Evolutionary conservation across 1,140 invertebrate species (phyloP).

Genomic region (Drosophila melanica): DNA sequence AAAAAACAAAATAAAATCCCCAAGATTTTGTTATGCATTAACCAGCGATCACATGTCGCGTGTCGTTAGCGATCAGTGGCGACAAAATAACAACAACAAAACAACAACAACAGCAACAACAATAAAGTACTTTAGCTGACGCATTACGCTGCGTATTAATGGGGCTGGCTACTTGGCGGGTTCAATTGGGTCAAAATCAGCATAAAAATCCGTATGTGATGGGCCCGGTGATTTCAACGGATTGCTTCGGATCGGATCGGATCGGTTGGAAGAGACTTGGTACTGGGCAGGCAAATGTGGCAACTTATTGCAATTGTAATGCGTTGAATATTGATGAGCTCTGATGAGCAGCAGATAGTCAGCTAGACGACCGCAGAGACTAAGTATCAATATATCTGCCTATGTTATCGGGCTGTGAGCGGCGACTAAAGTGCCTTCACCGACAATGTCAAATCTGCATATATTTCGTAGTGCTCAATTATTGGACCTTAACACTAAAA

Average conservation of each 20-base stretch:
- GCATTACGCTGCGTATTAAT: slow-evolving; percentile 56
- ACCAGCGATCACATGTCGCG: slow-evolving; percentile 29
- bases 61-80: slow-evolving; percentile 18
- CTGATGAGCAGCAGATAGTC: slow-evolving; percentile 18
- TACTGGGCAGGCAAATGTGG: slow-evolving; percentile 39
- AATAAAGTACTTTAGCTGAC: slow-evolving; percentile 33
- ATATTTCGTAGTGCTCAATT: slow-evolving; percentile 3
- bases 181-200: slow-evolving; percentile 81
- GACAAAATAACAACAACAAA: slow-evolving; percentile 16
- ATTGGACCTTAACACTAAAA: slow-evolving; percentile 17
- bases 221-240: slow-evolving; percentile 51
- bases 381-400: slow-evolving; percentile 19
- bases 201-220: slow-evolving; percentile 78
- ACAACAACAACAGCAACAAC: slow-evolving; percentile 15
- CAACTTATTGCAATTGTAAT: slow-evolving; percentile 81
- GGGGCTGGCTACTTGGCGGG: slow-evolving; percentile 33
- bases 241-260: slow-evolving; percentile 41
- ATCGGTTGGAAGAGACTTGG: slow-evolving; percentile 27
- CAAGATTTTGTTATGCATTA: slow-evolving; percentile 1
- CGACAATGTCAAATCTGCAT: slow-evolving; percentile 3
- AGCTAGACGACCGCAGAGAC: slow-evolving; percentile 26
- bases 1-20: background rate
- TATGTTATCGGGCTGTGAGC: background rate
- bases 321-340: slow-evolving; percentile 80
- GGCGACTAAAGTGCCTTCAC: slow-evolving; percentile 19